Conservation (phyloP, 2,888 invertebrate genomes). For the Adelognathus sp. region DNA sequence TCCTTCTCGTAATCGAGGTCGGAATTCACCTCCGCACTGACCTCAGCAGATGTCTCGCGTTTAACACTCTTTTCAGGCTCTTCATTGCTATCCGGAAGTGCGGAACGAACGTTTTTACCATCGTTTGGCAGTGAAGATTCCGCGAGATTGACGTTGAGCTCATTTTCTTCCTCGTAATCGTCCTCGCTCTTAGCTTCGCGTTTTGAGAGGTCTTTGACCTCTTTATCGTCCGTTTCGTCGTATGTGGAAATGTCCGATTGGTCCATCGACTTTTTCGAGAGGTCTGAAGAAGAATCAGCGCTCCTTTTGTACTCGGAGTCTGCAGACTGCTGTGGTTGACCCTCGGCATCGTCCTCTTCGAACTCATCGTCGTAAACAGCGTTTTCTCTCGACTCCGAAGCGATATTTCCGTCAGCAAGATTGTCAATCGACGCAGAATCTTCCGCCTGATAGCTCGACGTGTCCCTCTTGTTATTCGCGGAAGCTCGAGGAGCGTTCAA, state of each 20-base stretch:
- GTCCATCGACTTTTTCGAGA: constrained; percentile 14
- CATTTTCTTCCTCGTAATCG: constrained; percentile 47
- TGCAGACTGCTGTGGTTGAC: constrained; percentile 18
- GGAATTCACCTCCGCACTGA: constrained; percentile 32
- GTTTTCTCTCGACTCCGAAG: constrained; percentile 21
- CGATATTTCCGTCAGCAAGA: neutral
- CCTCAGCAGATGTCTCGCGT: constrained; percentile 17
- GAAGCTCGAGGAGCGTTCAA: neutral
- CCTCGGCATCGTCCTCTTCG: constrained; percentile 31
- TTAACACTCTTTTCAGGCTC: constrained; percentile 32
- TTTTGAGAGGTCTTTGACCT: constrained; percentile 26
- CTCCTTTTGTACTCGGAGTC: constrained; percentile 39
- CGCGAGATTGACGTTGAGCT: constrained; percentile 1
- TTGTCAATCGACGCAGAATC: neutral
- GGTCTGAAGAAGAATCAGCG: neutral
- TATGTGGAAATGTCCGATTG: constrained; percentile 14
- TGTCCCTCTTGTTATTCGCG: constrained; percentile 28
- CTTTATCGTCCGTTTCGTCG: constrained; percentile 18
- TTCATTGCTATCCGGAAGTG: constrained; percentile 1
- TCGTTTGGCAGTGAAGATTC: constrained; percentile 2
- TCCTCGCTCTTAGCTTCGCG: constrained; percentile 33
- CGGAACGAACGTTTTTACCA: constrained; percentile 10
- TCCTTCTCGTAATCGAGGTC: constrained; percentile 68
- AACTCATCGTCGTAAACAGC: constrained; percentile 36
- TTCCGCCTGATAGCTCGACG: constrained; percentile 6